Evolutionary conservation across 2,113 vertebrate genomes (phyloP), one percentile per base, ranked within the genome.

Genomic region (Astur gentilis): DNA sequence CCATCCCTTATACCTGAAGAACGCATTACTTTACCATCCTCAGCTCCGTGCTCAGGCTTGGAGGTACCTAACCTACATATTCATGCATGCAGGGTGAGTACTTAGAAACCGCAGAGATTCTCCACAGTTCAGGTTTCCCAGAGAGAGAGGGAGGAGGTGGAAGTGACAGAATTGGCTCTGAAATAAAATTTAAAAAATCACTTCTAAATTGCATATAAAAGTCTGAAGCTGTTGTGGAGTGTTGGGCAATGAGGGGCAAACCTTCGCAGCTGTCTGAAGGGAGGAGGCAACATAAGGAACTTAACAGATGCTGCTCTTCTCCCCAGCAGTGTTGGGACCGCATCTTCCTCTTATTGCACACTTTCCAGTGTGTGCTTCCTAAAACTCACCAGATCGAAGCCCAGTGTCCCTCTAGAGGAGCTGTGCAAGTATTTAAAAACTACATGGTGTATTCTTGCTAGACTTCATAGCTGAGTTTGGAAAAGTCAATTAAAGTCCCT

Each of bases 81-180:
- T 99, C 98, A 99, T 99, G 99, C 99, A 99, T 34, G 98, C 99
- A 10, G 99, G 99, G 99, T 99, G 97, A 99, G 99, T 98, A 83
- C 83, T 90, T 26, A 20, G 72, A 62, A 83, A 83, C 77, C 55
- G 22, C 4, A 5, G 38, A 89, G 64, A 34, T 81, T 66, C 29
- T 42, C 52, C 70, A 64, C 50, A 50, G 29, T 27, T 93, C 50
- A 73, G 34, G 23, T 36, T 91, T 61, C 57, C 19, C 42, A 38
- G 50, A 77, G 67, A 77, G 67, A 55, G 47, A 62, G 47, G 29
- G 17, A 66, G 71, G 49, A n/a, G 29, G 55, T 71, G 27, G 19
- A 95, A 78, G 29, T 18, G 47, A 36, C 49, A 65, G 50, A 83
- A 62, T 78, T 14, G 80, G 27, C 58, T 73, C 65, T 44, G 50